Evolutionary conservation across 2,888 invertebrate genomes (phyloP), one percentile per base, ranked within the genome.

Genomic region (Morpho deidamia): DNA sequence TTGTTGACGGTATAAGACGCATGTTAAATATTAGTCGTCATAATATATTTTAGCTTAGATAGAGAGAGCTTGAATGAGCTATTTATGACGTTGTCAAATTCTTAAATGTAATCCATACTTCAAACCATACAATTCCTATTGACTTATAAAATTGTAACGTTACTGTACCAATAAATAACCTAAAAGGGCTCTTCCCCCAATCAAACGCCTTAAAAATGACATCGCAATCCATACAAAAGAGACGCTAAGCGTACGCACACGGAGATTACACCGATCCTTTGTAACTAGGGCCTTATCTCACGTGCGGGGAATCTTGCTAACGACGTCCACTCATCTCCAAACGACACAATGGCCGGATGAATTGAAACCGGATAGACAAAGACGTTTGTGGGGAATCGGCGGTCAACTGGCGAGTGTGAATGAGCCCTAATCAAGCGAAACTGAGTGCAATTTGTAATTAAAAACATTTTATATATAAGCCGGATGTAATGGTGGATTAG

Each of bases 311-410:
- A 78, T 77, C 72, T 74, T 70, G 67, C 81, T 87, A 87, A 87
- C 83, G 88, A 86, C 80, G 71, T 81, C 86, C 86, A 86, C 88
- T 87, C 87, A 78, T 83, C 82, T 76, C 76, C 50, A 59, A 63
- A 56, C 64, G 74, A 76, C 84, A 86, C 86, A 87, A 88, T 85
- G 76, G 80, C 56, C 66, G 69, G 67, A 77, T 78, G 84, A 85
- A 88, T 86, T 86, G 86, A 84, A 86, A 84, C 80, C 76, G 65
- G 70, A 78, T 81, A 83, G 83, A 84, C 87, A 86, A 86, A 78
- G 76, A 69, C 76, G 74, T 77, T 76, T 72, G 70, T 66, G 69
- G 69, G 69, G 76, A 72, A 51, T 47, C 74, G 66, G 67, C 68
- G 69, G 68, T 67, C 68, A 69, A 67, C 68, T 67, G 72, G 68